Conservation (phyloP, 2,113 vertebrate species). For the Syngnathoides biaculeatus region DNA sequence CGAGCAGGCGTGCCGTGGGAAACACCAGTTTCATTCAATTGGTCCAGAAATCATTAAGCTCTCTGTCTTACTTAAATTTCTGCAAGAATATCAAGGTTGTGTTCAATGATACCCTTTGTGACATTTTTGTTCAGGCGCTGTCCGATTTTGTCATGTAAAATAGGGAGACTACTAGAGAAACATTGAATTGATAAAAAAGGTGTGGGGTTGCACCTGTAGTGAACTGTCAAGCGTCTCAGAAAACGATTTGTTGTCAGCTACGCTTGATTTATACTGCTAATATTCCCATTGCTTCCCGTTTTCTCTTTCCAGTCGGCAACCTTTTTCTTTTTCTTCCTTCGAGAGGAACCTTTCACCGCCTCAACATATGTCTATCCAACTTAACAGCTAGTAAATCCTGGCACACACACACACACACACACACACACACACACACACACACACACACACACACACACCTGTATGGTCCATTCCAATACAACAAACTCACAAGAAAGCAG, state of each 20-base stretch:
- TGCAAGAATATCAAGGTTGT: background rate
- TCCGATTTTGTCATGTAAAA: too few species aligned
- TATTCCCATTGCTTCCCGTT: slow-evolving; percentile 42
- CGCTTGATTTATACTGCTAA: slow-evolving; percentile 59
- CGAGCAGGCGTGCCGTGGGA: background rate
- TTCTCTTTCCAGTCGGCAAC: slow-evolving; percentile 24
- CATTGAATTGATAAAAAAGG: slow-evolving; percentile 20
- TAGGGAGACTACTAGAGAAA: too few species aligned
- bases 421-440: slow-evolving; percentile 27
- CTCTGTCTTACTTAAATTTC: background rate
- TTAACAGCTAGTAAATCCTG: slow-evolving; percentile 41
- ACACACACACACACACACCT: slow-evolving; percentile 28
- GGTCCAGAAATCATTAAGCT: background rate
- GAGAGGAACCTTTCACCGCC: slow-evolving; percentile 41
- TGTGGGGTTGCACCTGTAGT: slow-evolving; percentile 54
- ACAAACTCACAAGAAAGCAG: background rate
- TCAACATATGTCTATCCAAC: slow-evolving; percentile 40
- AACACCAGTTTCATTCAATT: background rate
- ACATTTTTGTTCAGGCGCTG: too few species aligned
- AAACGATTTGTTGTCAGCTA: slow-evolving; percentile 53
- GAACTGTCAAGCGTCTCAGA: slow-evolving; percentile 56
- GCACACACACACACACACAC: slow-evolving; percentile 27
- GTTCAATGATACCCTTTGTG: too few species aligned
- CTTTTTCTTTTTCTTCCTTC: slow-evolving; percentile 12
- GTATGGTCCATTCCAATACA: slow-evolving; percentile 28